Conservation (phyloP, 2,113 vertebrate genomes). For the Amphiprion percula region DNA sequence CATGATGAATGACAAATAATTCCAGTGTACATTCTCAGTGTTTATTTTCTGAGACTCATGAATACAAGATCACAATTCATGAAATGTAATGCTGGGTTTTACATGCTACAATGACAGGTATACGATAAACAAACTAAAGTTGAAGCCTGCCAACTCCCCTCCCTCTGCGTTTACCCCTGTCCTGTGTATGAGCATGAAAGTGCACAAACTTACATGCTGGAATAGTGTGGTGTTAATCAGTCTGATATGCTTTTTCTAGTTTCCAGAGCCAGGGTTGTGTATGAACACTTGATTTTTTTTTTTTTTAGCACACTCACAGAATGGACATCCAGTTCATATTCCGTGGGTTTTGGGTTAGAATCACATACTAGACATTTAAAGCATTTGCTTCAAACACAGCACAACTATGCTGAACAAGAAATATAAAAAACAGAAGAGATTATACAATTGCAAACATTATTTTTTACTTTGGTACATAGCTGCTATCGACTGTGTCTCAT, state of each 20-base stretch:
- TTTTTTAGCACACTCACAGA: no score
- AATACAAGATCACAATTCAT: conserved; percentile 23
- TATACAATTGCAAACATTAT: conserved; percentile 34
- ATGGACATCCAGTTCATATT: no score
- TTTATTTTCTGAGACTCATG: conserved; percentile 43
- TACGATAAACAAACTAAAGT: not conserved
- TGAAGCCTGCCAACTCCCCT: no score
- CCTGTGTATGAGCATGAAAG: no score
- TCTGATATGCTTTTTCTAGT: no score
- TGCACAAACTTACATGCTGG: no score
- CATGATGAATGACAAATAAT: conserved; percentile 6
- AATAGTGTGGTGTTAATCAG: no score
- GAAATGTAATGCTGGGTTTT: conserved; percentile 24
- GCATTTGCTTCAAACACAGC: conserved; percentile 13
- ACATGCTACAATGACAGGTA: not conserved
- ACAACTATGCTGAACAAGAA: conserved; percentile 4
- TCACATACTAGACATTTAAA: not conserved
- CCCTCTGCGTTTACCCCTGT: no score
- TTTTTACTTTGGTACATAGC: conserved; percentile 56
- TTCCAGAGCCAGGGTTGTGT: no score
- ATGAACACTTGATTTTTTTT: no score
- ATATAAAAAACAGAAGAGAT: conserved; percentile 28
- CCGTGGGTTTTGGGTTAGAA: no score
- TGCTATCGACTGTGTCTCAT: conserved; percentile 13
- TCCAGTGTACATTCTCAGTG: not conserved